phyloP scores from a whole-genome alignment of 2,888 invertebrate genomes.

The Drosophila sordidapex region DNA sequence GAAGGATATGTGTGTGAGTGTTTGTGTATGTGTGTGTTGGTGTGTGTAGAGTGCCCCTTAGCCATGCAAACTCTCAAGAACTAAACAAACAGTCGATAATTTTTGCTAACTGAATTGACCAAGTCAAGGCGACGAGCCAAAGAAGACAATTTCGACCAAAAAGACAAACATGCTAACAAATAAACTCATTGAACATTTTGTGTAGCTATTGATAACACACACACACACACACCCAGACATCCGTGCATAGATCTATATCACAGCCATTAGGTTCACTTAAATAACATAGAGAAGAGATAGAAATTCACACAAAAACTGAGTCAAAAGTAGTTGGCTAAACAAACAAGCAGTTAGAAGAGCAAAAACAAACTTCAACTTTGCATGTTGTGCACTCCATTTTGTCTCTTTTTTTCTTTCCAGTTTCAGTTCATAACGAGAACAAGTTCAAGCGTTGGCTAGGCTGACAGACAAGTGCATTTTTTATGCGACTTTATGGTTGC shows the following conservation, averaged over 20 bases:
- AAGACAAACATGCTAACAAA: slow-evolving; percentile 60
- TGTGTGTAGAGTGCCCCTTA: slow-evolving; percentile 19
- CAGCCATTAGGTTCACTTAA: slow-evolving; percentile 62
- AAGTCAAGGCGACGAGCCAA: slow-evolving; percentile 31
- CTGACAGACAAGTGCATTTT: slow-evolving; percentile 73
- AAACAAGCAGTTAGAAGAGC: slow-evolving; percentile 30
- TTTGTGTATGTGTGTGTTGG: neutral
- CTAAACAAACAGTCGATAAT: slow-evolving; percentile 66
- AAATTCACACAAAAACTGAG: slow-evolving; percentile 4
- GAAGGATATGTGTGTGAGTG: slow-evolving; percentile 2
- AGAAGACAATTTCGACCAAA: slow-evolving; percentile 48
- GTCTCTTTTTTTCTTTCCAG: slow-evolving; percentile 6
- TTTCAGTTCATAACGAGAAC: slow-evolving; percentile 56
- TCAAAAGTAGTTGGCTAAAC: slow-evolving; percentile 34
- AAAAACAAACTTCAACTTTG: slow-evolving; percentile 32
- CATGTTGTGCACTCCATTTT: slow-evolving; percentile 2
- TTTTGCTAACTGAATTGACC: slow-evolving; percentile 75
- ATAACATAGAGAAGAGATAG: slow-evolving; percentile 18
- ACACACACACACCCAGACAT: slow-evolving; percentile 6
- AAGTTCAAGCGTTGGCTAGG: slow-evolving; percentile 44
- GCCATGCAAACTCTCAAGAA: slow-evolving; percentile 41
- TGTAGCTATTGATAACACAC: slow-evolving; percentile 33
- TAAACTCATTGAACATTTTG: slow-evolving; percentile 55
- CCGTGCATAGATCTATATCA: slow-evolving; percentile 40
- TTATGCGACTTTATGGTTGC: slow-evolving; percentile 45